Evolutionary conservation across 2,888 invertebrate species (phyloP).

Genomic region (Trachelus stipa): DNA sequence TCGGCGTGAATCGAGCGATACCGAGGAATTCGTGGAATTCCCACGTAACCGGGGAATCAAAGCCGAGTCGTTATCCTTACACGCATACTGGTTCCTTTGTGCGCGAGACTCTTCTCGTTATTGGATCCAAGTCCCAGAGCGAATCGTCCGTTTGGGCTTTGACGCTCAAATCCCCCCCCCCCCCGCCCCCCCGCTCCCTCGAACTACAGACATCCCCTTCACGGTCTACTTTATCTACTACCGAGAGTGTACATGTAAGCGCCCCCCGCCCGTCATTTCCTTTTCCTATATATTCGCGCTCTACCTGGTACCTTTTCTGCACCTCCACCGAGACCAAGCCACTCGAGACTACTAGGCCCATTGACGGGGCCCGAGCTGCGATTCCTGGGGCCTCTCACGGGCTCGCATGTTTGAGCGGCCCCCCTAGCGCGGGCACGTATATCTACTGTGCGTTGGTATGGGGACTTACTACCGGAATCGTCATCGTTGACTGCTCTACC

Average conservation of each 20-base stretch:
- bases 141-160: not conserved
- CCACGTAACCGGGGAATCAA: not conserved
- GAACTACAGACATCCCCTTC: not conserved
- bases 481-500: not conserved
- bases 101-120: not conserved
- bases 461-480: conserved; percentile 11
- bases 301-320: not conserved
- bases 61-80: not conserved
- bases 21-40: not conserved
- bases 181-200: too few species aligned
- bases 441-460: not conserved
- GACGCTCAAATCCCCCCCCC: not conserved
- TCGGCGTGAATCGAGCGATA: not conserved
- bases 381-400: not conserved
- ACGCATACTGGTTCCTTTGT: not conserved
- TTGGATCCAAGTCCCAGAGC: not conserved
- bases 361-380: not conserved
- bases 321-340: not conserved
- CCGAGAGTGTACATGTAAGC: not conserved
- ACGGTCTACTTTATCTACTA: not conserved
- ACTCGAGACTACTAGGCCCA: not conserved
- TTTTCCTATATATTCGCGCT: not conserved
- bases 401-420: not conserved
- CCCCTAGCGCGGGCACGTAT: not conserved
- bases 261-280: not conserved